phyloP scores from a whole-genome alignment of 2,113 vertebrate species.

The Gymnarchus niloticus region DNA sequence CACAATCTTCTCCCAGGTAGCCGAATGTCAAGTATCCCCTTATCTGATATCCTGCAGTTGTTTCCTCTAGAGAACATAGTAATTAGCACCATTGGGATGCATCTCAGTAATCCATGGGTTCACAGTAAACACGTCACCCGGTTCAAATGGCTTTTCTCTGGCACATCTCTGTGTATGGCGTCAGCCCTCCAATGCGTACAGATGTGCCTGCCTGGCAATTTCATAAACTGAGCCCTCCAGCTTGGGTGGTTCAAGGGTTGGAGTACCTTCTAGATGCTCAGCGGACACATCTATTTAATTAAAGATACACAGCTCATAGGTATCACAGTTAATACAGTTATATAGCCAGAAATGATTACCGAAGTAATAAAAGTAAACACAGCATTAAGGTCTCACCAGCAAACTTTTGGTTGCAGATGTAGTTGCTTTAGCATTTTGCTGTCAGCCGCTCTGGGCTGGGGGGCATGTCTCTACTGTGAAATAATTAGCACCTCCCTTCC shows the following conservation, averaged over 20 bases:
- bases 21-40: slow-evolving; percentile 62
- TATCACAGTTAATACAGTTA: neutral
- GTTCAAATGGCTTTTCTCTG: slow-evolving; percentile 42
- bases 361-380: neutral
- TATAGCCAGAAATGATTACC: neutral
- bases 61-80: slow-evolving; percentile 51
- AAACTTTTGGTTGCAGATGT: neutral
- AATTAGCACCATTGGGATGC: slow-evolving; percentile 70
- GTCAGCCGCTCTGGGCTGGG: neutral
- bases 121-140: slow-evolving; percentile 48
- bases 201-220: slow-evolving; percentile 47
- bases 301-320: neutral
- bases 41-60: slow-evolving; percentile 45
- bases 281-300: neutral
- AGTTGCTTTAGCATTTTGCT: neutral
- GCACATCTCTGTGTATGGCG: slow-evolving; percentile 26
- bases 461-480: neutral
- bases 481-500: neutral
- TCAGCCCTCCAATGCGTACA: slow-evolving; percentile 35
- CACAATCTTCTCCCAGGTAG: slow-evolving; percentile 55
- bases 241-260: neutral
- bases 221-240: slow-evolving; percentile 22
- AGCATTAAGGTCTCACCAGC: neutral
- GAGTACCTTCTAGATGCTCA: neutral
- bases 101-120: slow-evolving; percentile 56